Percentiles rank a stretch among this genome's conserved stretches.
Evolutionary conservation across 2,113 vertebrate species (phyloP).

Genomic region (Nycticorax nycticorax): DNA sequence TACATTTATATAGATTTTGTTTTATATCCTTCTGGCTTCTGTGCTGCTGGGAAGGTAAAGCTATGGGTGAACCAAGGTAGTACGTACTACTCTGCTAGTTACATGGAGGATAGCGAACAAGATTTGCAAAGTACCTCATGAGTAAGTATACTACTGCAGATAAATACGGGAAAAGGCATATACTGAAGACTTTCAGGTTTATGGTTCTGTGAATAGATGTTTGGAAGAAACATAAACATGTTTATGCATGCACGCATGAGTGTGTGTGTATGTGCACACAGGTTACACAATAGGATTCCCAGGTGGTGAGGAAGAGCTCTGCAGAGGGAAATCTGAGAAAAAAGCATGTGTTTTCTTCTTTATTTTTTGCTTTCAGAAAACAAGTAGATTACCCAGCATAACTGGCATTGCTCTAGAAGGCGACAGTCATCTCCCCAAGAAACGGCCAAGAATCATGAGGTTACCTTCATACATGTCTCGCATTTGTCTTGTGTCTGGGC

Average conservation of each 20-base stretch:
- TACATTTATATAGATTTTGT: background rate
- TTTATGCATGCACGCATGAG: accelerated
- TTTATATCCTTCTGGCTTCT: background rate
- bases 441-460: background rate
- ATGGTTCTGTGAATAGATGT: background rate
- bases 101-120: background rate
- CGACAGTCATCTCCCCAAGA: background rate
- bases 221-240: background rate
- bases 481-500: background rate
- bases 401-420: background rate
- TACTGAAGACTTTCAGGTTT: background rate
- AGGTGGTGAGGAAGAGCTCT: background rate
- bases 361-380: background rate
- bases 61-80: background rate
- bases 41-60: background rate
- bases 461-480: background rate
- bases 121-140: background rate
- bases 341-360: background rate
- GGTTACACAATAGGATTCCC: background rate
- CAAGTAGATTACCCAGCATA: background rate
- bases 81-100: background rate
- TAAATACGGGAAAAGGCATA: background rate
- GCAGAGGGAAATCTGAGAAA: background rate
- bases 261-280: background rate
- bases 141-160: background rate